phyloP scores from a whole-genome alignment of 2,113 vertebrate species.

The Acrocephalus arundinaceus region DNA sequence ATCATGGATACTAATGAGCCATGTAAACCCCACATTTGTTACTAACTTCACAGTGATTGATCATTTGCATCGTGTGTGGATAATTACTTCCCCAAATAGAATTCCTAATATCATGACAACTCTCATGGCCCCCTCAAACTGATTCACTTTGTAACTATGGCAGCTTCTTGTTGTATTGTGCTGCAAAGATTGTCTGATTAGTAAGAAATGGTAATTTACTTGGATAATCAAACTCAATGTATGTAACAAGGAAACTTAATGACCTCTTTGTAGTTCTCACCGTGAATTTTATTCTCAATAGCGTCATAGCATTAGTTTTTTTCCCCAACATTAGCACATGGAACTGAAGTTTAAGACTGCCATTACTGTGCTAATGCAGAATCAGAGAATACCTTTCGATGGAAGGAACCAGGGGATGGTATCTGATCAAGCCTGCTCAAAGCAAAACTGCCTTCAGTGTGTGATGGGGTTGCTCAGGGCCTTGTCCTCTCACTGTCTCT shows the following conservation, averaged over 20 bases:
- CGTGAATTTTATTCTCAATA: background rate
- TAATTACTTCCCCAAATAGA: conserved; percentile 71
- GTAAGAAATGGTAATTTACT: conserved; percentile 38
- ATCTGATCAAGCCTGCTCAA: background rate
- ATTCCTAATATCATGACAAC: conserved; percentile 64
- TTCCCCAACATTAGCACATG: background rate
- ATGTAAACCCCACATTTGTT: conserved; percentile 1
- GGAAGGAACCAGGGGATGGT: background rate
- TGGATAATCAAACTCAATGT: conserved; percentile 15
- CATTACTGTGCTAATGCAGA: background rate
- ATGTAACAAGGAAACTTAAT: background rate
- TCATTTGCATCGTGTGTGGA: conserved; percentile 40
- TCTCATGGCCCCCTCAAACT: conserved; percentile 33
- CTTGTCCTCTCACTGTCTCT: background rate
- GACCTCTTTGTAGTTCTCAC: background rate
- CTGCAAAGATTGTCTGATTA: conserved; percentile 41
- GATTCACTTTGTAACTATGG: conserved; percentile 59
- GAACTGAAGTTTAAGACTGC: background rate
- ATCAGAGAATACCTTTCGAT: background rate
- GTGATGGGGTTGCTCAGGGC: background rate
- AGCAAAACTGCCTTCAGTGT: background rate
- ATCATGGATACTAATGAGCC: conserved; percentile 29
- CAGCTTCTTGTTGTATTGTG: conserved; percentile 33
- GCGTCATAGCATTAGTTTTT: background rate
- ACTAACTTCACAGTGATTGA: conserved; percentile 43